These are phyloP conservation scores for Hirudinaria manillensis DNA, from an alignment of 2,888 invertebrate species.

Conservation along the genomic window DNA sequence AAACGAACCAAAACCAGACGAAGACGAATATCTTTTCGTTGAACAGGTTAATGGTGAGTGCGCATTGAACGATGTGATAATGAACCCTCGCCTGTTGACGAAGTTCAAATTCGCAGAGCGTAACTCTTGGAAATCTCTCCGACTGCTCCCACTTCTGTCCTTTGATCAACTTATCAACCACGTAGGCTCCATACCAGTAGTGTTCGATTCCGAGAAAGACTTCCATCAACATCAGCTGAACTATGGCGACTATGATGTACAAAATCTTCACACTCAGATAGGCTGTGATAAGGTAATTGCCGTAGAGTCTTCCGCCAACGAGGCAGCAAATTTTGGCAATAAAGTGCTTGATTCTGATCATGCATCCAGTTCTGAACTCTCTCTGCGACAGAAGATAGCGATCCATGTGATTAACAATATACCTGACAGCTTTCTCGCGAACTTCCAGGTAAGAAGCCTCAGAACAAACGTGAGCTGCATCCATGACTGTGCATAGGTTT, in stretches of 20 bases:
- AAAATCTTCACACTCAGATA: conserved; percentile 56
- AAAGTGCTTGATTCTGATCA: conserved; percentile 50
- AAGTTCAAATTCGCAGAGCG: conserved; percentile 54
- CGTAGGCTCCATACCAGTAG: conserved; percentile 55
- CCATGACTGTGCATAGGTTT: conserved; percentile 41
- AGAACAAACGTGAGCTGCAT: conserved; percentile 41
- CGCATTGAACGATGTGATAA: conserved; percentile 44
- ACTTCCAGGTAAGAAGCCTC: conserved; percentile 41
- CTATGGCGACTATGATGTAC: conserved; percentile 55
- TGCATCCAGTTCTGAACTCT: conserved; percentile 53
- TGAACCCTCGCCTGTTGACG: conserved; percentile 42
- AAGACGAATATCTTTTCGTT: conserved; percentile 46
- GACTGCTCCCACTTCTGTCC: conserved; percentile 51
- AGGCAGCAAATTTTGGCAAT: conserved; percentile 51
- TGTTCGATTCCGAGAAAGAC: conserved; percentile 55
- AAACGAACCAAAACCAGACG: conserved; percentile 45
- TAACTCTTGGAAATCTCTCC: conserved; percentile 52
- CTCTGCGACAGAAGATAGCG: conserved; percentile 55
- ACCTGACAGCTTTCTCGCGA: conserved; percentile 49
- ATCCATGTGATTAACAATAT: conserved; percentile 56
- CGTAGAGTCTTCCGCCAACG: conserved; percentile 53
- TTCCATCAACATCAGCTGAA: conserved; percentile 57
- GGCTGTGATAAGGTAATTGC: conserved; percentile 56
- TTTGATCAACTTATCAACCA: conserved; percentile 55
- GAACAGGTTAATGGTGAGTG: conserved; percentile 44